Base-by-base conservation (phyloP, 2,113 vertebrate genomes). In the Seriola quinqueradiata region DNA sequence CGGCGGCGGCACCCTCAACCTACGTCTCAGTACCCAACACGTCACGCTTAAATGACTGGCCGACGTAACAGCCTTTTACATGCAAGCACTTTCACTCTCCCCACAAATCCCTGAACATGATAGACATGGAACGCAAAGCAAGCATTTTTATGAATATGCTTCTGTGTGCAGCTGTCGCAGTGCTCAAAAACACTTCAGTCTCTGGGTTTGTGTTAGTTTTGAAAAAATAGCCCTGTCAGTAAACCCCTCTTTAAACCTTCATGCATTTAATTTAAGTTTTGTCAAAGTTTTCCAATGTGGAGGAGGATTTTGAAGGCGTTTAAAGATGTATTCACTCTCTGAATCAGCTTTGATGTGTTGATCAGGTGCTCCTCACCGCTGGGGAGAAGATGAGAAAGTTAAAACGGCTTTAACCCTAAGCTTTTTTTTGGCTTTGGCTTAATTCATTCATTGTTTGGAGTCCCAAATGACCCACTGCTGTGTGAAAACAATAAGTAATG, bases 61-160 rank as follows among this genome's bases (percentile, higher is more conserved):
- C 83, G 80, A 70, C 55, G 60, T 67, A 57, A 70, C 59, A 57
- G 5, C 46, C 79, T 87, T 87, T 14, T 83, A 80, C 86, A 76
- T 78, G 50, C 50, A 81, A 66, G 66, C 42, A 4, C 70, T 89
- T 85, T 90, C 55, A 23, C 75, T 75, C 63, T 83, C 16, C 61
- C 85, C 87, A 64, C 86, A 91, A 90, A 77, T 89, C 89, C 84
- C 40, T 34, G 85, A 91, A 91, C 81, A 89, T 75, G 87, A 90
- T 86, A 79, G 79, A 79, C 50, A 68, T 40, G 38, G 61, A 79
- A 77, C 3, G 71, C 70, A 63, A 75, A 74, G 75, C 57, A 63
- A 82, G 84, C 40, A 46, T 5, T 83, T 92, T 93, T 78, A 90
- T 95, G 94, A 96, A 95, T 95, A 91, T 91, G 73, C 80, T 63